phyloP scores from a whole-genome alignment of 2,888 invertebrate species.

The Rhyacophila evoluta region DNA sequence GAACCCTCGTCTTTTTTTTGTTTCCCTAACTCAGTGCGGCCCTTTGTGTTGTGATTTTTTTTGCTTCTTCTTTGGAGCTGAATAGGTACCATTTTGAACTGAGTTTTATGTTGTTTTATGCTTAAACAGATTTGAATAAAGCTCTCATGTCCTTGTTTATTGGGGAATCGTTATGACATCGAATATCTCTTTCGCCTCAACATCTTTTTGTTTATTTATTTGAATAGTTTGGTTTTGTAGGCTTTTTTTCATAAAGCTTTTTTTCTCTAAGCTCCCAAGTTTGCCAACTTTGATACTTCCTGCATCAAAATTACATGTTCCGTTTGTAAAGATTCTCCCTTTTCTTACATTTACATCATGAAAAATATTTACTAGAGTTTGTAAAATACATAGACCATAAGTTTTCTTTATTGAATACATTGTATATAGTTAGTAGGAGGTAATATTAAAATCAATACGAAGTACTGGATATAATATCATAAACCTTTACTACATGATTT shows the following conservation, averaged over 20 bases:
- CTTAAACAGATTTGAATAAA: constrained; percentile 57
- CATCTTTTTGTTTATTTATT: not conserved
- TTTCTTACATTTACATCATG: too few species aligned
- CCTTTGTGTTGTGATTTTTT: constrained; percentile 39
- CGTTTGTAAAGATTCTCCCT: too few species aligned
- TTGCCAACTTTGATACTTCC: not conserved
- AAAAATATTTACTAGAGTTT: too few species aligned
- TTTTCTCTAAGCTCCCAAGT: not conserved
- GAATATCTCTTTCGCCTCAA: not conserved
- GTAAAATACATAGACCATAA: too few species aligned
- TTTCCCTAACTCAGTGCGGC: constrained; percentile 40
- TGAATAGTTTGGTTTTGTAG: not conserved
- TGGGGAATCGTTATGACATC: constrained; percentile 35
- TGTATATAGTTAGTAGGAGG: too few species aligned
- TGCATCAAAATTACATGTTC: constrained; percentile 7
- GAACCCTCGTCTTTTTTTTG: constrained; percentile 43
- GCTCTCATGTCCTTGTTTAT: constrained; percentile 43
- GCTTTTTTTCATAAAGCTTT: not conserved
- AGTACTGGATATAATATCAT: too few species aligned
- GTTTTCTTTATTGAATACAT: too few species aligned
- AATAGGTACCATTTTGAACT: constrained; percentile 65
- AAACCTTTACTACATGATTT: too few species aligned
- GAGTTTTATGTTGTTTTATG: constrained; percentile 71
- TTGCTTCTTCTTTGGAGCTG: constrained; percentile 53
- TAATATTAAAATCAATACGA: too few species aligned